Conservation (phyloP, 2,113 vertebrate species). For the Phodopus roborovskii region DNA sequence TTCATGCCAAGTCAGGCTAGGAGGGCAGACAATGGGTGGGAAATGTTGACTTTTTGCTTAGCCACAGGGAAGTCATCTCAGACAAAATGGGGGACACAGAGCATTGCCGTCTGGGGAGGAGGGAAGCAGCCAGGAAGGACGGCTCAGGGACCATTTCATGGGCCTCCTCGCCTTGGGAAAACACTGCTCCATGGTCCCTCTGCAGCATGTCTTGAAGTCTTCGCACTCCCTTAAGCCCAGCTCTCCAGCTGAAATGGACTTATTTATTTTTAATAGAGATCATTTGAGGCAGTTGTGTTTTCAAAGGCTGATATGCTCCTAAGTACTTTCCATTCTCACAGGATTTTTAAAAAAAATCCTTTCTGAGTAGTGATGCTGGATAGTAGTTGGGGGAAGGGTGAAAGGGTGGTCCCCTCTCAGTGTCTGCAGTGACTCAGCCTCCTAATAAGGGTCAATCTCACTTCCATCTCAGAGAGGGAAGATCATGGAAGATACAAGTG, state of each 20-base stretch:
- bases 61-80: neutral
- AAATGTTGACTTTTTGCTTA: neutral
- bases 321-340: constrained; percentile 59
- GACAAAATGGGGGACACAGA: neutral
- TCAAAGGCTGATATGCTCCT: constrained; percentile 63
- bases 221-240: neutral
- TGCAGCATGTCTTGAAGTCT: neutral
- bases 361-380: constrained; percentile 41
- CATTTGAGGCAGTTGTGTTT: constrained; percentile 65
- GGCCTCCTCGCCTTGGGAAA: neutral
- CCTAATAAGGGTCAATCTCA: constrained; percentile 53
- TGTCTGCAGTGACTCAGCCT: neutral
- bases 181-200: neutral
- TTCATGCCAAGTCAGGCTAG: neutral
- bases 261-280: constrained; percentile 70
- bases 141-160: neutral
- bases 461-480: constrained; percentile 52
- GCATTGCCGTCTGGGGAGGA: neutral
- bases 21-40: neutral
- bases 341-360: constrained; percentile 1
- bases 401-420: neutral
- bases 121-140: neutral
- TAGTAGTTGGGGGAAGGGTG: neutral
- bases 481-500: constrained; percentile 54
- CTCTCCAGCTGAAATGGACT: constrained; percentile 40